Base-by-base conservation (phyloP, 2,888 invertebrate species). In the Macrostomum cliftonense region DNA sequence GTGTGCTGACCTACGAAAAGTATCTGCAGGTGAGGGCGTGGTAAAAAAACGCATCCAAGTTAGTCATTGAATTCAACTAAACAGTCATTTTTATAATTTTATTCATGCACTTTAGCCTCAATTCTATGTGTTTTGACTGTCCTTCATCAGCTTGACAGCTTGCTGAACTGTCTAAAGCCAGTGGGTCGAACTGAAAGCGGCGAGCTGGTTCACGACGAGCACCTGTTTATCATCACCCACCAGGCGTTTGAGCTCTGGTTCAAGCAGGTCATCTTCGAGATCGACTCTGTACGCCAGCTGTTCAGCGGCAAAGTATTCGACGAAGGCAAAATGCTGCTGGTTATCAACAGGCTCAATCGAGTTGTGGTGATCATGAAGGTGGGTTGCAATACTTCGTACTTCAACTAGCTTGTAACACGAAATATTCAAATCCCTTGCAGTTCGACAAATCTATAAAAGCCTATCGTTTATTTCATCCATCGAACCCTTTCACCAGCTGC, bases 191-290 rank as follows among this genome's bases (percentile, higher is more conserved):
- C 56, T 40, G 58, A 61, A 75, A 5, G 77, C 79, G 81, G 48
- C 75, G 78, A 77, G 50, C 77, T 79, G 0, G 88, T 91, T 0
- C 91, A 91, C 58, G 95, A 95, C 68, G 95, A 95, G 63, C 93
- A 95, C 73, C 76, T 95, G 9, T 97, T 97, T 68, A 93, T 95
- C 53, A 77, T 95, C 47, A 93, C 88, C 12, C 95, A 95, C 74
- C 95, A 95, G 80, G 88, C 91, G 0, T 95, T 95, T 73, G 97
- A 97, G 71, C 75, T 97, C 4, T 97, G 95, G 97, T 97, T 97
- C 75, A 97, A 97, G 70, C 95, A 97, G 74, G 89, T 97, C 45
- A 82, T 97, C 54, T 91, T 79, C 70, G 97, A 97, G 63, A 75
- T 97, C 63, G 93, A 97, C 67, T 91, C 89, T 0, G 82, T 97